A percentile compares a stretch with the other conserved stretches of the same genome.
These are phyloP conservation scores for Brachypteracias leptosomus DNA, from an alignment of 2,113 vertebrate species.

Conservation along the genomic window DNA sequence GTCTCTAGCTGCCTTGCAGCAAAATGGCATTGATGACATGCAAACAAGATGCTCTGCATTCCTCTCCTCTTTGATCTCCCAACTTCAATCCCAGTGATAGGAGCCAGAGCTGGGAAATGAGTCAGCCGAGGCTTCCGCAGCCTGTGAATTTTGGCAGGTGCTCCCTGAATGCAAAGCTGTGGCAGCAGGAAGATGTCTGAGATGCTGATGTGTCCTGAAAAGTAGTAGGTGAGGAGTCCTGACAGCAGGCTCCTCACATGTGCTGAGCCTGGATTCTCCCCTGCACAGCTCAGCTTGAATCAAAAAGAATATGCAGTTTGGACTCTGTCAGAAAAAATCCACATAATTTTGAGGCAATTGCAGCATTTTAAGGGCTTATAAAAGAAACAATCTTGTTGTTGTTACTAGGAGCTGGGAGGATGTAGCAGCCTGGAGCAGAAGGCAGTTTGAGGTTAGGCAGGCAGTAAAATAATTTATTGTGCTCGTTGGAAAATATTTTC, in stretches of 20 bases:
- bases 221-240: neutral
- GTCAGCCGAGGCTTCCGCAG: neutral
- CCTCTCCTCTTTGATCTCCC: constrained; percentile 37
- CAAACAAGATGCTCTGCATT: constrained; percentile 45
- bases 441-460: neutral
- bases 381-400: neutral
- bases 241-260: neutral
- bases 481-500: neutral
- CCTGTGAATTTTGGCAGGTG: constrained; percentile 41
- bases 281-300: neutral
- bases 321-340: neutral
- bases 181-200: neutral
- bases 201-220: neutral
- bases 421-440: neutral
- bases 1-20: constrained; percentile 51
- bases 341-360: neutral
- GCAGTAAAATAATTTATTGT: neutral
- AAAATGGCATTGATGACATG: constrained; percentile 36
- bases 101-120: constrained; percentile 30
- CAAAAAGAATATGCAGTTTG: neutral
- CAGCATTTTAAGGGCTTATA: neutral
- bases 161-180: neutral
- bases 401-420: neutral
- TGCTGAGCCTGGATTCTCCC: neutral
- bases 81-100: constrained; percentile 25